Evolutionary conservation across 2,113 vertebrate species (phyloP), one percentile per base, ranked within the genome.

Genomic region (Gallinago media): DNA sequence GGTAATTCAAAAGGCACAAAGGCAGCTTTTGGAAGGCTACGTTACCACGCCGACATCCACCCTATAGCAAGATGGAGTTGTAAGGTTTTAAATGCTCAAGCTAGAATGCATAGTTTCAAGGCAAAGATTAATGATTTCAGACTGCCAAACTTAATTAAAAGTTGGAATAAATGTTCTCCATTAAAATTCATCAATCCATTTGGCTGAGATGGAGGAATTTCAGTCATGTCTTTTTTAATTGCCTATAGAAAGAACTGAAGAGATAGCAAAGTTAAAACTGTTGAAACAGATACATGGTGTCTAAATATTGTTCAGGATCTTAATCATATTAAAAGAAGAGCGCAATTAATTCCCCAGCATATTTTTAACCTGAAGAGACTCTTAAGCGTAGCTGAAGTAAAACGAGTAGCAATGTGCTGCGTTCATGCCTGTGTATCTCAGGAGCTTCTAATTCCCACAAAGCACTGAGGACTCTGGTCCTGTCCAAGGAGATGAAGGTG

Each of bases 101-200:
- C 49, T 82, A 92, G 65, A 92, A 42, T 65, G 23, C 15, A 8
- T 90, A 67, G 84, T 82, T 96, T 95, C 58, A 95, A 95, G 94
- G 77, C 76, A 73, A 92, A 93, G 70, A 93, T 61, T 66, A 92
- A 93, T 90, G 34, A 87, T 98, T 97, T 97, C 62, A 96, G 89
- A 85, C 91, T 96, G 89, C 79, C 94, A 97, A 76, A 95, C 80
- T 96, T 97, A 97, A 98, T 97, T 97, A 95, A 94, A 89, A 79
- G 86, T 91, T 97, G 40, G 47, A 87, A 92, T 97, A 96, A 97
- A 86, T 93, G 91, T 93, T 96, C 92, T 94, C 89, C 46, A 56
- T 96, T 95, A 97, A 88, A 94, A 95, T 90, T 96, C 82, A 92
- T 93, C 85, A 97, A 58, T 97, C 85, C 73, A 17, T 85, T 94